Percentiles rank a stretch among this genome's conserved stretches.
phyloP scores from a whole-genome alignment of 2,888 invertebrate genomes.

The Steinernema carpocapsae region DNA sequence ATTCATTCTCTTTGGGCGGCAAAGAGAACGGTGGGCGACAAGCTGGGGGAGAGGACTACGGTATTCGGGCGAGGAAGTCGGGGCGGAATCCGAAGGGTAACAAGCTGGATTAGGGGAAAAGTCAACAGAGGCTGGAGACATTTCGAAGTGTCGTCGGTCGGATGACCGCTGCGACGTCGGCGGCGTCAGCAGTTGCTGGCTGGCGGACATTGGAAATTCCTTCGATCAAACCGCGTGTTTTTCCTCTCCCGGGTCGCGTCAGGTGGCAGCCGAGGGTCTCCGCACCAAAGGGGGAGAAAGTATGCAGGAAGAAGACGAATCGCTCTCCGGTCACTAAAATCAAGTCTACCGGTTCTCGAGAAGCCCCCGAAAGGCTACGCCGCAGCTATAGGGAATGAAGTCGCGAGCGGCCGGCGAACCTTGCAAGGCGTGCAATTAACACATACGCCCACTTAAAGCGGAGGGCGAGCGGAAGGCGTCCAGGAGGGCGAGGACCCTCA shows the following conservation, averaged over 20 bases:
- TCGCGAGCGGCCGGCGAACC: not conserved
- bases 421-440: constrained; percentile 26
- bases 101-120: constrained; percentile 3
- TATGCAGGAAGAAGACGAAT: not conserved
- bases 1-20: too few relatives aligned
- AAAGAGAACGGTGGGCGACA: too few relatives aligned
- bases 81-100: not conserved
- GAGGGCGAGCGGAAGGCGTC: not conserved
- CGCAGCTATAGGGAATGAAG: not conserved
- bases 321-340: constrained; percentile 4
- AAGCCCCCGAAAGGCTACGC: constrained; percentile 6
- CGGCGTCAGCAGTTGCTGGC: not conserved
- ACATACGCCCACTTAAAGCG: constrained; percentile 10
- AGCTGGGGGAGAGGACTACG: not conserved
- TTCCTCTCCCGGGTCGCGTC: constrained; percentile 35
- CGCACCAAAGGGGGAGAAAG: constrained; percentile 26
- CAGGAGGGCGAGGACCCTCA: too few relatives aligned
- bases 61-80: not conserved
- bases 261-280: constrained; percentile 28
- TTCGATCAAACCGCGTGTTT: constrained; percentile 22
- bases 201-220: constrained; percentile 29
- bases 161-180: constrained; percentile 29
- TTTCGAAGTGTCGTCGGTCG: constrained; percentile 25
- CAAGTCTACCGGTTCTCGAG: not conserved
- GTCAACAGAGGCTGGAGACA: constrained; percentile 21